phyloP scores from a whole-genome alignment of 2,113 vertebrate genomes.

The Scortum barcoo region DNA sequence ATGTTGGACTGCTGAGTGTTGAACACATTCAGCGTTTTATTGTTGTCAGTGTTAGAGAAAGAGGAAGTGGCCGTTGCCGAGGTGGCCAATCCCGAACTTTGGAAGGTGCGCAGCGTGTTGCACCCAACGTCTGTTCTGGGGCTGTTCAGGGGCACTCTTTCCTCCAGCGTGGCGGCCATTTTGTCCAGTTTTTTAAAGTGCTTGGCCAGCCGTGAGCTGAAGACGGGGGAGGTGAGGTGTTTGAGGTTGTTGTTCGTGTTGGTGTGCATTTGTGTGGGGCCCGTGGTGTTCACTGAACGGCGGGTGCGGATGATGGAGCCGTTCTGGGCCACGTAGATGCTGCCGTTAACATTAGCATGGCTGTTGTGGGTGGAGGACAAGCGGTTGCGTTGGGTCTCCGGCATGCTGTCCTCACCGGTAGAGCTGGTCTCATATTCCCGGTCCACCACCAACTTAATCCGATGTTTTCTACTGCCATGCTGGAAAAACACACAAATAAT shows the following conservation, averaged over 20 bases:
- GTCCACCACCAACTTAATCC: slow-evolving; percentile 91
- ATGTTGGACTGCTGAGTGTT: slow-evolving; percentile 87
- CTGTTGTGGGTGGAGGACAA: slow-evolving; percentile 75
- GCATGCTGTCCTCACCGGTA: slow-evolving; percentile 91
- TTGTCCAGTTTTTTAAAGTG: slow-evolving; percentile 96
- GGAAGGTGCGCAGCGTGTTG: slow-evolving; percentile 69
- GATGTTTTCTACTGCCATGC: slow-evolving; percentile 89
- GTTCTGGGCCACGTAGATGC: slow-evolving; percentile 94
- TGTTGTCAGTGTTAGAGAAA: slow-evolving; percentile 58
- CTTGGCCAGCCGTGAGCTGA: slow-evolving; percentile 86
- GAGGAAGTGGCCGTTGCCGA: slow-evolving; percentile 42
- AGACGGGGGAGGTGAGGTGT: slow-evolving; percentile 85
- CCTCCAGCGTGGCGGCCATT: slow-evolving; percentile 92
- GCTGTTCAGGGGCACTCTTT: slow-evolving; percentile 88
- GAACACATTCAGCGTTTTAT: slow-evolving; percentile 85
- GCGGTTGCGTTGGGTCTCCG: slow-evolving; percentile 87
- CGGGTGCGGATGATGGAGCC: slow-evolving; percentile 95
- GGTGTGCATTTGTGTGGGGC: slow-evolving; percentile 57
- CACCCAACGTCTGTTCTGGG: slow-evolving; percentile 72
- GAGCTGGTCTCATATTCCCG: slow-evolving; percentile 94
- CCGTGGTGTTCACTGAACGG: slow-evolving; percentile 63
- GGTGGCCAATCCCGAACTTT: slow-evolving; percentile 53
- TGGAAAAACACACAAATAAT: slow-evolving; percentile 67
- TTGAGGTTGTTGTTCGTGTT: slow-evolving; percentile 86
- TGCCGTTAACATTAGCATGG: slow-evolving; percentile 88